phyloP scores from a whole-genome alignment of 92 coral and sea anemone species.

The Epizoanthus rinbou region DNA sequence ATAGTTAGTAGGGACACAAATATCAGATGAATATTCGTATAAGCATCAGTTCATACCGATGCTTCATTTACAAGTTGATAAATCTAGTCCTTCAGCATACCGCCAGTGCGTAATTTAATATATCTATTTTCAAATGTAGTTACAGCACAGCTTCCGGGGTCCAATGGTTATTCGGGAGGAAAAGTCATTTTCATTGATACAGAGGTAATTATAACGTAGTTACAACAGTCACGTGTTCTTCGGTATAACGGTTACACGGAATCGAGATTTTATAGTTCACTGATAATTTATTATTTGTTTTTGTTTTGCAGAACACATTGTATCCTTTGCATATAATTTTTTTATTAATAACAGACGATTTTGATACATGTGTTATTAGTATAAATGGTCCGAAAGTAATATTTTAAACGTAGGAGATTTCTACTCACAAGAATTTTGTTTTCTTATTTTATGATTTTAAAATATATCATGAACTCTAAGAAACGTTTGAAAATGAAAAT shows the following conservation, averaged over 20 bases:
- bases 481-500: too few species aligned
- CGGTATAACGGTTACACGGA: background rate
- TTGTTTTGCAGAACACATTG: slow-evolving; percentile 88
- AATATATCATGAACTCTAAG: too few species aligned
- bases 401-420: too few species aligned
- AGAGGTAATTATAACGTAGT: slow-evolving; percentile 65
- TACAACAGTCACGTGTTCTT: background rate
- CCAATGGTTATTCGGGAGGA: slow-evolving; percentile 96
- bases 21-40: background rate
- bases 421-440: background rate
- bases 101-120: background rate
- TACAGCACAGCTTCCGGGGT: slow-evolving; percentile 97
- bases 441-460: too few species aligned
- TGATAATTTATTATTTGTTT: background rate
- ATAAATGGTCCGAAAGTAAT: too few species aligned
- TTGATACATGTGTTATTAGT: background rate
- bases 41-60: background rate
- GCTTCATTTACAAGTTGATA: background rate
- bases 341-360: background rate
- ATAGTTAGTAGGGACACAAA: too few species aligned
- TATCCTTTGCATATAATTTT: slow-evolving; percentile 89
- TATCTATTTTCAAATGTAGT: slow-evolving; percentile 50
- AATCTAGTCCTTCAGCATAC: background rate
- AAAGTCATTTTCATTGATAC: slow-evolving; percentile 99
- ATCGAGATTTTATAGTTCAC: background rate